Evolutionary conservation across 1,140 invertebrate species (phyloP).

Genomic region (Bemisia tabaci): DNA sequence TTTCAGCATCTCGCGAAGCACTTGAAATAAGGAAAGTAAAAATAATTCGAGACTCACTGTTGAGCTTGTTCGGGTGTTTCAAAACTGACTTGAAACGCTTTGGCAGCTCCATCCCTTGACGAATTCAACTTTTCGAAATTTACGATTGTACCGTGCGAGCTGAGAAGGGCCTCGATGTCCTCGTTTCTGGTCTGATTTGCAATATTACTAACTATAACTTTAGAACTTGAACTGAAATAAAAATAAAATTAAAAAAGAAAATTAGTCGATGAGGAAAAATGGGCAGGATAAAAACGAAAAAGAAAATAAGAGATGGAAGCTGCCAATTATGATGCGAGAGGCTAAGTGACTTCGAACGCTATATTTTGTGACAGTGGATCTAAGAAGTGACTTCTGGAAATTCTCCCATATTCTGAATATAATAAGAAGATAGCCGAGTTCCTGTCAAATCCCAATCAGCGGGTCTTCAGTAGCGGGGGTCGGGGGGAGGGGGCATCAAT

Average conservation of each 20-base stretch:
- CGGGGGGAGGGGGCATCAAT: too few species aligned
- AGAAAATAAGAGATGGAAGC: neutral
- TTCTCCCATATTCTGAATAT: too few species aligned
- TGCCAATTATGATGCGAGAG: neutral
- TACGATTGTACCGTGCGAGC: slow-evolving; percentile 63
- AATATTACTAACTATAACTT: slow-evolving; percentile 75
- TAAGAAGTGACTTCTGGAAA: too few species aligned
- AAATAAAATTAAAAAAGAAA: neutral
- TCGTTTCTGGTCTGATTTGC: slow-evolving; percentile 63
- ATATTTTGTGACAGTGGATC: too few species aligned
- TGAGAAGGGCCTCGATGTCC: slow-evolving; percentile 68
- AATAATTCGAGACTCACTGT: slow-evolving; percentile 78
- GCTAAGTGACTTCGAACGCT: too few species aligned
- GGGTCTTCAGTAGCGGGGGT: too few species aligned
- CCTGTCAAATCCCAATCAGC: too few species aligned
- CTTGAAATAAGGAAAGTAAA: too few species aligned
- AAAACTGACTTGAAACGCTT: slow-evolving; percentile 70
- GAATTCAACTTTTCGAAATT: slow-evolving; percentile 64
- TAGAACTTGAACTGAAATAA: slow-evolving; percentile 36
- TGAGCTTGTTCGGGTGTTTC: slow-evolving; percentile 77
- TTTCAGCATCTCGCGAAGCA: too few species aligned
- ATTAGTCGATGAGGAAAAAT: too few species aligned
- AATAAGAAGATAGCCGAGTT: too few species aligned
- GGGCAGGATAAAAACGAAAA: neutral
- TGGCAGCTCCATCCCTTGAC: slow-evolving; percentile 59